phyloP scores from a whole-genome alignment of 2,113 vertebrate species.

The Dromas ardeola region DNA sequence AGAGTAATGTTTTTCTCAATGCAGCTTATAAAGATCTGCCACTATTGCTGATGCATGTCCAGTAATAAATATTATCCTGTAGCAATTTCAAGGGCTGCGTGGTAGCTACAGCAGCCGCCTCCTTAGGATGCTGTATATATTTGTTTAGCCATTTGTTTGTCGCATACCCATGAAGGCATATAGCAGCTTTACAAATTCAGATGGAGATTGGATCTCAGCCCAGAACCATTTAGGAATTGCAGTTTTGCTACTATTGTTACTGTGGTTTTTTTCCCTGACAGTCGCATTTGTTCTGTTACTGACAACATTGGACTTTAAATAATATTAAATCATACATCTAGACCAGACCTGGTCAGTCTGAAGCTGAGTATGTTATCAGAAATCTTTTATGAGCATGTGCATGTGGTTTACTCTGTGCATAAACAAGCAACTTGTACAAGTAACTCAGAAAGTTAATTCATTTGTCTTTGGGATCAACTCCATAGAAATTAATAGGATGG shows the following conservation, averaged over 20 bases:
- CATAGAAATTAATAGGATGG: background rate
- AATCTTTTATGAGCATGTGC: background rate
- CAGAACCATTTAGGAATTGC: slow-evolving; percentile 25
- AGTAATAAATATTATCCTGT: background rate
- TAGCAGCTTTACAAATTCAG: background rate
- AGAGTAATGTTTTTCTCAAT: background rate
- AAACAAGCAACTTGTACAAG: background rate
- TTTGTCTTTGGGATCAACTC: background rate
- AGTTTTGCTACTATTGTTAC: background rate
- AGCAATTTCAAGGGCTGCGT: background rate
- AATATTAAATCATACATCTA: background rate
- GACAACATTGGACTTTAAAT: background rate
- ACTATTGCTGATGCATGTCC: background rate
- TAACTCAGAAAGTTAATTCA: background rate
- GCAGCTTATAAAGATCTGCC: background rate
- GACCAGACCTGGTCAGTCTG: background rate
- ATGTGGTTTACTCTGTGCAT: background rate
- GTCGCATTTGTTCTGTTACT: background rate
- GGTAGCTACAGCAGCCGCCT: background rate
- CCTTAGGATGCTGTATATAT: background rate
- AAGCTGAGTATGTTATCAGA: background rate
- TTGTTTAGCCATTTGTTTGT: slow-evolving; percentile 8
- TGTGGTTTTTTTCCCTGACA: background rate
- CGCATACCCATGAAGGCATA: background rate
- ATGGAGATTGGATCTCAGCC: slow-evolving; percentile 49